A percentile compares a stretch with the other conserved stretches of the same genome.
These are phyloP conservation scores for Luscinia megarhynchos DNA, from an alignment of 2,797 vertebrate species.

Conservation along the genomic window DNA sequence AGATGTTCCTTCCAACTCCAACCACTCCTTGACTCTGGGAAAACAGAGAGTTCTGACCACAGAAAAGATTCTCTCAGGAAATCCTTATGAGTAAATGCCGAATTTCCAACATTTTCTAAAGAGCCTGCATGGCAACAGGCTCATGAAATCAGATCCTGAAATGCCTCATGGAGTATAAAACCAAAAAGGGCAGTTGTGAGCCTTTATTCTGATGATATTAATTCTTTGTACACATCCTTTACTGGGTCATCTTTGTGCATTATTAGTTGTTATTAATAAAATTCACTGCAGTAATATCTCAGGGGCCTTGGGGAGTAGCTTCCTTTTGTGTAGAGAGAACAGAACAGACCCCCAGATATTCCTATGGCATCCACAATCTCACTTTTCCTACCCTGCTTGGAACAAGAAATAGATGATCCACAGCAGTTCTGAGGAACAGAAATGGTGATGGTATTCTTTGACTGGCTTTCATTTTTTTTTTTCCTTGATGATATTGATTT, in stretches of 20 bases:
- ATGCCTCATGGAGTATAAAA: background rate
- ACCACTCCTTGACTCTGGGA: accelerated
- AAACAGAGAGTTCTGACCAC: background rate
- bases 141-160: background rate
- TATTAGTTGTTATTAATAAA: background rate
- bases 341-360: background rate
- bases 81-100: background rate
- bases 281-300: background rate
- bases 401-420: background rate
- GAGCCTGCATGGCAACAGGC: background rate
- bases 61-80: background rate
- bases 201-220: background rate
- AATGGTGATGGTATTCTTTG: background rate
- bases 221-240: background rate
- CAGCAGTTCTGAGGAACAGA: background rate
- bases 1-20: background rate
- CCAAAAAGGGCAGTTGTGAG: background rate
- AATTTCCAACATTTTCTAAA: background rate
- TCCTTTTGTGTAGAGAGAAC: accelerated
- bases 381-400: background rate
- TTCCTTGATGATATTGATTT: background rate
- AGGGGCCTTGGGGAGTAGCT: background rate
- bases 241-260: background rate
- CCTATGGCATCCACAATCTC: background rate
- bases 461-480: background rate